A percentile compares a stretch with the other conserved stretches of the same genome.
Conservation (phyloP, 92 coral and sea anemone species). For the Palythoa caribaeorum region DNA sequence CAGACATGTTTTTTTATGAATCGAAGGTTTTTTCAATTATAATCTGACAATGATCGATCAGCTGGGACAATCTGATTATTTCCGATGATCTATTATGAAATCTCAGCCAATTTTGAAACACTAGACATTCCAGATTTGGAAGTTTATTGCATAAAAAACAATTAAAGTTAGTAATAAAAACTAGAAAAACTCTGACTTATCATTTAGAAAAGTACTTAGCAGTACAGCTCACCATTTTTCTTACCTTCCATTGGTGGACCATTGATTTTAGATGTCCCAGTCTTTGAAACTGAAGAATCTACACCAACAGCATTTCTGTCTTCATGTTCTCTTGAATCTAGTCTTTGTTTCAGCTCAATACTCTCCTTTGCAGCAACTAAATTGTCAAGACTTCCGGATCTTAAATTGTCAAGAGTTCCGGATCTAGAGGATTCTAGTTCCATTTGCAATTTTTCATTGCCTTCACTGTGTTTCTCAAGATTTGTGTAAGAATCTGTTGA, state of each 20-base stretch:
- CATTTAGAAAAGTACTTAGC: neutral
- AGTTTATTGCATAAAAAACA: too few species aligned
- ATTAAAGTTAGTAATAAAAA: too few species aligned
- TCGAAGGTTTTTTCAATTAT: too few species aligned
- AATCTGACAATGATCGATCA: too few species aligned
- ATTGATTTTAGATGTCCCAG: conserved; percentile 20
- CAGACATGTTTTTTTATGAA: too few species aligned
- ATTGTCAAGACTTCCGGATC: neutral
- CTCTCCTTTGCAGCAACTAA: conserved; percentile 49
- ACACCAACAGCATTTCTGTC: conserved; percentile 46
- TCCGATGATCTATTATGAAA: too few species aligned
- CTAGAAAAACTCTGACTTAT: too few species aligned
- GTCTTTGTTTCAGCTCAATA: conserved; percentile 9
- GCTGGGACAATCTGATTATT: too few species aligned
- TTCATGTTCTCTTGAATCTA: conserved; percentile 2
- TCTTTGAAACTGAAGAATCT: conserved; percentile 14
- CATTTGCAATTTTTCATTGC: neutral
- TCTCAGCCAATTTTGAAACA: too few species aligned
- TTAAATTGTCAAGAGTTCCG: conserved; percentile 5
- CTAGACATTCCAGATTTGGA: too few species aligned
- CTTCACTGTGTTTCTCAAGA: neutral
- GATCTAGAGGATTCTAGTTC: neutral
- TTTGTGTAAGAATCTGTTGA: neutral
- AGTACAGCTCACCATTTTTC: neutral
- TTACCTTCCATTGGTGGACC: conserved; percentile 32